A percentile compares a stretch with the other conserved stretches of the same genome.
Evolutionary conservation across 2,113 vertebrate species (phyloP).

Genomic region (Ochotona princeps): DNA sequence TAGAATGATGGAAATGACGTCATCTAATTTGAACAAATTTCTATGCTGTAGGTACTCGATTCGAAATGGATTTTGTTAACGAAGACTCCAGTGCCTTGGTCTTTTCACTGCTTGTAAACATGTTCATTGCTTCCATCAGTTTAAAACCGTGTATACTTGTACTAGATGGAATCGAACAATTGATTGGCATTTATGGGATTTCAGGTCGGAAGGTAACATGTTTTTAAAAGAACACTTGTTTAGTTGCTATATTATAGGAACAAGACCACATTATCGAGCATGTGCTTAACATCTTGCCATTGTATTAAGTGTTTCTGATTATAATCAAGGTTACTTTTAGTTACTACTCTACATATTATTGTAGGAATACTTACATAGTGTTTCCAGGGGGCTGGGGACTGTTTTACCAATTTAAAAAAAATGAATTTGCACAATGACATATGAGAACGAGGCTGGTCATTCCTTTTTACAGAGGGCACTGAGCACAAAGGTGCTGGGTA

Average conservation of each 20-base stretch:
- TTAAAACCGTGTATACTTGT: slow-evolving; percentile 76
- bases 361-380: neutral
- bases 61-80: slow-evolving; percentile 47
- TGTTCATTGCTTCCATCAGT: slow-evolving; percentile 73
- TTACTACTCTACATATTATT: neutral
- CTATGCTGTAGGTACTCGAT: slow-evolving; percentile 42
- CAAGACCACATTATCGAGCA: neutral
- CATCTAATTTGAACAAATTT: slow-evolving; percentile 27
- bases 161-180: slow-evolving; percentile 73
- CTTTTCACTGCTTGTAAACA: slow-evolving; percentile 73
- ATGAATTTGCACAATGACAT: neutral
- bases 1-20: neutral
- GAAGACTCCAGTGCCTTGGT: slow-evolving; percentile 64
- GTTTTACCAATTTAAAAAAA: neutral
- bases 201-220: slow-evolving; percentile 73
- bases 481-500: neutral
- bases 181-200: slow-evolving; percentile 76
- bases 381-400: neutral
- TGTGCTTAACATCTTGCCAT: neutral
- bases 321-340: neutral
- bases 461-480: neutral
- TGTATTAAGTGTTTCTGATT: neutral
- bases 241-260: slow-evolving; percentile 20
- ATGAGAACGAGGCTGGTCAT: neutral
- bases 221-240: neutral